Conservation (phyloP, 1,140 invertebrate genomes). For the Drosophila mauritiana region DNA sequence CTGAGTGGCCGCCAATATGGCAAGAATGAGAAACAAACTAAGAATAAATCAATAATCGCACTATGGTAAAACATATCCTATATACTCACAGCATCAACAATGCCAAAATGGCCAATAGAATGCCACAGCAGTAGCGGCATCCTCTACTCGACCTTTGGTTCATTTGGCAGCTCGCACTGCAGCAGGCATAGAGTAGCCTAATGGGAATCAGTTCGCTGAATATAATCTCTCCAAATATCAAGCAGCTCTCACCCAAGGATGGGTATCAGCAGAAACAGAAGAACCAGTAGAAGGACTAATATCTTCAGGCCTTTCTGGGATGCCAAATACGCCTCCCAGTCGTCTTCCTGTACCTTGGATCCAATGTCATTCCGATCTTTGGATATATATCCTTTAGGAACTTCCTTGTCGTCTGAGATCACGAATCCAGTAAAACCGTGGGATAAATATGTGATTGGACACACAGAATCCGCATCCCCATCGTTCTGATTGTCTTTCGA, state of each 20-base stretch:
- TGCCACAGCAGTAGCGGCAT: slow-evolving; percentile 1
- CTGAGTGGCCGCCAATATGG: slow-evolving; percentile 8
- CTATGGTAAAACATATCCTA: neutral
- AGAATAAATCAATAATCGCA: neutral
- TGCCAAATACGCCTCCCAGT: slow-evolving; percentile 16
- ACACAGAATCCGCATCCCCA: neutral
- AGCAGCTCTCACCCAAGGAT: slow-evolving; percentile 21
- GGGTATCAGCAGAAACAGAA: slow-evolving; percentile 1
- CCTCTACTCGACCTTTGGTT: neutral
- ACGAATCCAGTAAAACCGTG: neutral
- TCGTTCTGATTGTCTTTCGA: neutral
- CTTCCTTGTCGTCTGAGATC: neutral
- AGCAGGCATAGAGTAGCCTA: slow-evolving; percentile 10
- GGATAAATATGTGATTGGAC: neutral
- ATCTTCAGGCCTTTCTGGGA: neutral
- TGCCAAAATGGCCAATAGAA: neutral
- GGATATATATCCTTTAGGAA: slow-evolving; percentile 18
- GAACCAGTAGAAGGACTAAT: slow-evolving; percentile 1
- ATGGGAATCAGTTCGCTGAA: neutral
- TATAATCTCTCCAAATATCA: neutral
- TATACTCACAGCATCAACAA: slow-evolving; percentile 34
- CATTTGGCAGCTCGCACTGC: neutral
- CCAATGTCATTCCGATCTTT: slow-evolving; percentile 23
- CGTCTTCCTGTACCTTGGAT: slow-evolving; percentile 1
- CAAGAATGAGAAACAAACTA: slow-evolving; percentile 10